phyloP scores from a whole-genome alignment of 2,113 vertebrate species.

The Petrocephalus microphthalmus region DNA sequence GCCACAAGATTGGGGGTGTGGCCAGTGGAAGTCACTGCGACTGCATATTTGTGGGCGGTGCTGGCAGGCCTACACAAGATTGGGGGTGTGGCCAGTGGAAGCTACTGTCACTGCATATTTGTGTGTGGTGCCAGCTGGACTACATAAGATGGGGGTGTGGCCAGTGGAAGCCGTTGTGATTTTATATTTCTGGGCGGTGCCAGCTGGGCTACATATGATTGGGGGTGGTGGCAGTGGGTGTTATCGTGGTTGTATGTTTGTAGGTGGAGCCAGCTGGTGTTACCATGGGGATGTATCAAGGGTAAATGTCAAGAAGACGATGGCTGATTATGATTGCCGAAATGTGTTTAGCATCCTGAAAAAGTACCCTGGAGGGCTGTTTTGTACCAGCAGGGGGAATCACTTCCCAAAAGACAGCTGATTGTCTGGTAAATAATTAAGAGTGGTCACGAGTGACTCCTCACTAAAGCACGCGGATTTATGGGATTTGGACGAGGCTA shows the following conservation, averaged over 20 bases:
- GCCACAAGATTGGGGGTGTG: no score
- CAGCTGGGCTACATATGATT: background rate
- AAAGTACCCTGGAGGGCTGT: background rate
- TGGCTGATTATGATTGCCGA: background rate
- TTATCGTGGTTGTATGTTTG: background rate
- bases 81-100: background rate
- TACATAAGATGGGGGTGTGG: no score
- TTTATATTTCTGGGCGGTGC: background rate
- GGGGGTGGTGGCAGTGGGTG: background rate
- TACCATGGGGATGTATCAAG: background rate
- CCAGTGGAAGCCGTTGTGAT: background rate
- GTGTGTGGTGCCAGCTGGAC: background rate
- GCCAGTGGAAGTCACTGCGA: background rate
- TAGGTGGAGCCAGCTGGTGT: background rate
- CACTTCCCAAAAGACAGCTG: background rate
- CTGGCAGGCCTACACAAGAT: background rate
- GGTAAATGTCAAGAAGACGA: background rate
- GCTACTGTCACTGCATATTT: no score
- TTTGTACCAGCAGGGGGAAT: background rate
- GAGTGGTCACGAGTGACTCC: background rate
- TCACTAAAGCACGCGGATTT: background rate
- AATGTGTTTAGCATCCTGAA: background rate
- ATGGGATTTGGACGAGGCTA: background rate
- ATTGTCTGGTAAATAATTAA: background rate
- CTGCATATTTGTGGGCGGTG: background rate